These are phyloP conservation scores for Magallana gigas DNA, from an alignment of 1,140 invertebrate genomes.

Conservation along the genomic window DNA sequence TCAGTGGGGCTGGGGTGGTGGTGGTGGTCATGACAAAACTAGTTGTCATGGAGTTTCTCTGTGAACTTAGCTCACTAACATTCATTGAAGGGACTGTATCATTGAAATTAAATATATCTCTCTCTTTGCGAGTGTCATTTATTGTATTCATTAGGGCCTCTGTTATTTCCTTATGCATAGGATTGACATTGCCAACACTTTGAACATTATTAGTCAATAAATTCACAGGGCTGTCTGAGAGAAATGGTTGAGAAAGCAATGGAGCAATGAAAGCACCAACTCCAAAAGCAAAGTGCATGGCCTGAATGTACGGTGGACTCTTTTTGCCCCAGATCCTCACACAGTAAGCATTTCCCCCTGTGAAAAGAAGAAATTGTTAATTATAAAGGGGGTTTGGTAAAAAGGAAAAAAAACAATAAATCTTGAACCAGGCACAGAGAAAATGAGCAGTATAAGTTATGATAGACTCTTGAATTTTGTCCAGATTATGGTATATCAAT, in stretches of 20 bases:
- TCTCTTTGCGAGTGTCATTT: background rate
- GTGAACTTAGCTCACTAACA: background rate
- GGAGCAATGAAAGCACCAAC: slow-evolving; percentile 82
- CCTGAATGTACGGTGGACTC: slow-evolving; percentile 81
- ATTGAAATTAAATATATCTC: background rate
- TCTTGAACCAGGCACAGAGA: too few species aligned
- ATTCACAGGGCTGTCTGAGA: slow-evolving; percentile 54
- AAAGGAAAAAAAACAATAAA: too few species aligned
- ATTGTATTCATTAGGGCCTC: background rate
- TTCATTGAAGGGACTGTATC: background rate
- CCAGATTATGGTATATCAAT: too few species aligned
- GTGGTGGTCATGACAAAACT: slow-evolving; percentile 44
- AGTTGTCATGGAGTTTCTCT: slow-evolving; percentile 1
- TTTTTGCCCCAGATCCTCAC: slow-evolving; percentile 80
- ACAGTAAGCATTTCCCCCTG: slow-evolving; percentile 82
- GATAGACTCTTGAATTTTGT: too few species aligned
- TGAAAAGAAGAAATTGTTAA: slow-evolving; percentile 52
- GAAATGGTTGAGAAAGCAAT: slow-evolving; percentile 80
- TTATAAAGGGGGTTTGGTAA: too few species aligned
- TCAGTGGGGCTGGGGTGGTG: slow-evolving; percentile 30
- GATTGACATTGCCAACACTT: background rate
- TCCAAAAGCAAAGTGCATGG: slow-evolving; percentile 82
- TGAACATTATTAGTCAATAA: background rate
- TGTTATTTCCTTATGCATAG: background rate
- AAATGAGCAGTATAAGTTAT: too few species aligned